Evolutionary conservation across 2,888 invertebrate species (phyloP).

Genomic region (Craniophora ligustri): DNA sequence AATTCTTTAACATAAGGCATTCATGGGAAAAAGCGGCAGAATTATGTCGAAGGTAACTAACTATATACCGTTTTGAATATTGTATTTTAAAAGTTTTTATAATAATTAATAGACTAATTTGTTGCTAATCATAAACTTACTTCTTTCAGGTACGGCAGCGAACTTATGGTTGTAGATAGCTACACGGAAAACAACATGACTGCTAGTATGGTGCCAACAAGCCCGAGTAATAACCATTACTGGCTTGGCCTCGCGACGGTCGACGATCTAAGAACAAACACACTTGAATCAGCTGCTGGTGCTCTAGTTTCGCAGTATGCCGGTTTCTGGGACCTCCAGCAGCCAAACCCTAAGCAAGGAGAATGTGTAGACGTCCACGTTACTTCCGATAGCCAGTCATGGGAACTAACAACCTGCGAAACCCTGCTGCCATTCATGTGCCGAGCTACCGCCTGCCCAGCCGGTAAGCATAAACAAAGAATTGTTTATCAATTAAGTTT

Average conservation of each 20-base stretch:
- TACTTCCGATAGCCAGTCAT: constrained; percentile 93
- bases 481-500: constrained; percentile 37
- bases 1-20: constrained; percentile 98
- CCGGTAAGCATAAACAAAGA: constrained; percentile 84
- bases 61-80: not conserved
- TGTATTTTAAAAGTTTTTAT: too few species aligned
- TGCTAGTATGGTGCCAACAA: constrained; percentile 92
- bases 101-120: too few species aligned
- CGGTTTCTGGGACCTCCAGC: constrained; percentile 97
- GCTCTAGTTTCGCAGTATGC: constrained; percentile 97
- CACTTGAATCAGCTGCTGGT: constrained; percentile 97
- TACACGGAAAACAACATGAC: constrained; percentile 97
- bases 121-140: not conserved
- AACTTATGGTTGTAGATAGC: constrained; percentile 96
- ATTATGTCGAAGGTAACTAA: constrained; percentile 96
- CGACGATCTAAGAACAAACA: constrained; percentile 97
- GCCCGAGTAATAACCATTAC: constrained; percentile 92
- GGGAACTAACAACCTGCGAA: constrained; percentile 98
- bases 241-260: constrained; percentile 97
- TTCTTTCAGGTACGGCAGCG: constrained; percentile 95
- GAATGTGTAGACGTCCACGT: constrained; percentile 96
- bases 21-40: constrained; percentile 98
- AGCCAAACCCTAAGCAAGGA: constrained; percentile 95
- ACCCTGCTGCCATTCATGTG: constrained; percentile 98
- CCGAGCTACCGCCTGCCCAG: constrained; percentile 95